Evolutionary conservation across 2,797 vertebrate species (phyloP).

Genomic region (Gorsachius magnificus): DNA sequence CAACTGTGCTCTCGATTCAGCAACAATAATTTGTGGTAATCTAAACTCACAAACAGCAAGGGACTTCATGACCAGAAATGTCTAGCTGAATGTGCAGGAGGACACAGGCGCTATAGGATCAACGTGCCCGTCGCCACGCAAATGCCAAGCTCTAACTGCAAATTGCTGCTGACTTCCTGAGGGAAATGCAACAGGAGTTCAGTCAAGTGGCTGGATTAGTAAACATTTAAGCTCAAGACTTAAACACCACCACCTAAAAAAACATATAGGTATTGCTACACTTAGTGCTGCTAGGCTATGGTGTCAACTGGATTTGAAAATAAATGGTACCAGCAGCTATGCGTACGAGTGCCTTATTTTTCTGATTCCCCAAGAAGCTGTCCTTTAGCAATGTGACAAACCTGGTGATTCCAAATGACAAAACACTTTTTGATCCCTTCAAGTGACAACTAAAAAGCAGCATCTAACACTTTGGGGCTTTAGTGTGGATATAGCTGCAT

Average conservation of each 20-base stretch:
- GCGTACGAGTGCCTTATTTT: neutral
- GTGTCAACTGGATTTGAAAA: neutral
- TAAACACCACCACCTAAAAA: neutral
- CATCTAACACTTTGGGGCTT: neutral
- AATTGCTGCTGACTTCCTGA: neutral
- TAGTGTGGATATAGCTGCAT: neutral
- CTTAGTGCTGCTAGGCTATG: neutral
- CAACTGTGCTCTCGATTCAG: neutral
- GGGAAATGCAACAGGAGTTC: neutral
- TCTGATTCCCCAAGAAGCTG: neutral
- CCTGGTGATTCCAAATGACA: neutral
- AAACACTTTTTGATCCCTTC: neutral
- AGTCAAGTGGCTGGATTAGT: neutral
- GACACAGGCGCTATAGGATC: fast-evolving
- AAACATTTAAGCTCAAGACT: neutral
- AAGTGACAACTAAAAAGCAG: neutral
- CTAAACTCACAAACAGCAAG: neutral
- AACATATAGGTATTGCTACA: fast-evolving
- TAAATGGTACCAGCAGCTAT: neutral
- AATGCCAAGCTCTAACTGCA: neutral
- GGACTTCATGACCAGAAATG: neutral
- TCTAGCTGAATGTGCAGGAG: neutral
- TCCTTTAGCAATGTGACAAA: neutral
- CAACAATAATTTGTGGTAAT: neutral
- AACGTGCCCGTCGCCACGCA: fast-evolving